Base-by-base conservation (phyloP, 2,888 invertebrate species). In the Alloplasta piceator region DNA sequence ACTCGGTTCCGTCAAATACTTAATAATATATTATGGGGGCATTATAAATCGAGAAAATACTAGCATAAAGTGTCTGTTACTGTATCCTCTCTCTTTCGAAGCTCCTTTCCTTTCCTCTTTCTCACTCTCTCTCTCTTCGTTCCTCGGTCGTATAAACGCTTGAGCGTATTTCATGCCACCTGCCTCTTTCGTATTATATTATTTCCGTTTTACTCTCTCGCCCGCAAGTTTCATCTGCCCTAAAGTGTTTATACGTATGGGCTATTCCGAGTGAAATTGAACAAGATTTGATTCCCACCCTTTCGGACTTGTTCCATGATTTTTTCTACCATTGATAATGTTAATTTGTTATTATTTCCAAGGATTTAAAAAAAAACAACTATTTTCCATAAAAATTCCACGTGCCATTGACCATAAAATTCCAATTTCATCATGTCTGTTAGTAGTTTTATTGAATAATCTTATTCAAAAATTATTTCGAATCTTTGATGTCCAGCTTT, bases 111-210 rank as follows among this genome's bases (percentile, higher is more conserved):
- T 71, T 48, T 39, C 39, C 39, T 48, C 64, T 26, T 3, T 52
- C 6, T 14, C 52, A 14, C 52, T 5, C 14, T 52, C 14, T 3
- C 12, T 14, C 14, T 41, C 39, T 9, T 14, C 41, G 6, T 71
- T 48, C 48, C 46, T 48, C 64, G 77, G 70, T 77, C 70, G 77
- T 64, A 77, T 71, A 77, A 61, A 71, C 64, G 70, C 70, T 64
- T 41, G 48, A 71, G 64, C 70, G 77, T 64, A 77, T 77, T 77
- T 77, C 77, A 71, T 70, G 77, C 70, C 70, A 58, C 56, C 70
- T 77, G 70, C 56, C 48, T 55, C 41, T 70, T 73, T 55, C 77
- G 55, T 58, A 77, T 68, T 68, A 76, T 77, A 77, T 77, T 77
- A 77, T 64, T 77, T 77, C 70, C 77, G 61, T 64, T 64, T 64